These are phyloP conservation scores for Lanius ludovicianus DNA, from an alignment of 2,113 vertebrate genomes.

Conservation along the genomic window DNA sequence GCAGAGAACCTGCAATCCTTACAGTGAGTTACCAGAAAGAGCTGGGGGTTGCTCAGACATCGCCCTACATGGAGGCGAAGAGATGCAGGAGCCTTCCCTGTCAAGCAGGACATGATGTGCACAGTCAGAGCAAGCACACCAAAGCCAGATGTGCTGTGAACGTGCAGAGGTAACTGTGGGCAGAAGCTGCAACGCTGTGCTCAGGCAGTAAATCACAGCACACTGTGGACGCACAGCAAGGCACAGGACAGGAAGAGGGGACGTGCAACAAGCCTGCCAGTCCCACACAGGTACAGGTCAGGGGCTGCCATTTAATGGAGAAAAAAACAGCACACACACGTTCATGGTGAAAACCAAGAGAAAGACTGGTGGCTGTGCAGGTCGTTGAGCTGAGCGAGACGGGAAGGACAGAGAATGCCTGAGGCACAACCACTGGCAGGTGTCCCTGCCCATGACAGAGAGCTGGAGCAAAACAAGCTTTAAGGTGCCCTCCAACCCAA, in stretches of 20 bases:
- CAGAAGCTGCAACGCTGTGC: not conserved
- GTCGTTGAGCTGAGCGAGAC: not conserved
- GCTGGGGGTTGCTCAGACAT: not conserved
- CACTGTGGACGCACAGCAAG: not conserved
- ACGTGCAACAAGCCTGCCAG: not conserved
- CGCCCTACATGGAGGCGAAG: not conserved
- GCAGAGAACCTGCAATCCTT: not conserved
- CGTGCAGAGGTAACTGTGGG: not conserved
- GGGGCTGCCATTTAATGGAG: not conserved
- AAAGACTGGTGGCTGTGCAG: not conserved
- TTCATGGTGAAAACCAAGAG: not conserved
- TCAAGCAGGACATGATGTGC: not conserved
- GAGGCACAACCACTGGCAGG: not conserved
- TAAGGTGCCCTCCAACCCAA: not conserved
- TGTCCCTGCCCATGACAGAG: not conserved
- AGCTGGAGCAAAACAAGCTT: not conserved
- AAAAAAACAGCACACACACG: not conserved
- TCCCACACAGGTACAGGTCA: not conserved
- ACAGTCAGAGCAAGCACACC: fast-evolving
- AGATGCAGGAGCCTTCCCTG: not conserved
- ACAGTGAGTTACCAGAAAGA: not conserved
- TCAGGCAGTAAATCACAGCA: not conserved
- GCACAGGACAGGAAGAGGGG: not conserved
- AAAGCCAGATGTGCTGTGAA: not conserved
- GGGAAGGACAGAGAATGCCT: not conserved